phyloP scores from a whole-genome alignment of 1,140 invertebrate genomes.

The Bombus cullumanus region DNA sequence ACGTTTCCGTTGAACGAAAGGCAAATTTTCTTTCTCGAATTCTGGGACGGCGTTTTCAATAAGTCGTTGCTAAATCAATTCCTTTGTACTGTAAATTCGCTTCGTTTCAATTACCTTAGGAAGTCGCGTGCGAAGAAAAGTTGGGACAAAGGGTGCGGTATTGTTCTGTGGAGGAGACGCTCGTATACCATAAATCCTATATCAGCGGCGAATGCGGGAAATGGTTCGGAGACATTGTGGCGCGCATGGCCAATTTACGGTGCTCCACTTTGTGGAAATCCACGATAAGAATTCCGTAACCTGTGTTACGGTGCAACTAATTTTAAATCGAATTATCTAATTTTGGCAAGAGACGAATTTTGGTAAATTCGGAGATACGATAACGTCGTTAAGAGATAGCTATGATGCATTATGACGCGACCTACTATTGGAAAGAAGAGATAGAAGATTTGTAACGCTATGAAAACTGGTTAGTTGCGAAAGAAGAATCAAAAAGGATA shows the following conservation, averaged over 20 bases:
- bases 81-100: background rate
- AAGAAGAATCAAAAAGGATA: too few relatives aligned
- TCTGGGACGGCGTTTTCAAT: background rate
- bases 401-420: background rate
- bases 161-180: constrained; percentile 50
- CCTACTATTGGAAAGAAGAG: too few relatives aligned
- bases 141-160: constrained; percentile 37
- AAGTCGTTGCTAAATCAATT: constrained; percentile 1
- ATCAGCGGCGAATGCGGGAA: constrained; percentile 45
- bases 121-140: background rate
- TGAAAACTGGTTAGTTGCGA: too few relatives aligned
- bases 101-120: background rate
- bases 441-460: too few relatives aligned
- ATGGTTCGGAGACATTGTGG: constrained; percentile 45
- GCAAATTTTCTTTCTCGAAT: background rate
- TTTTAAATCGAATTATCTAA: background rate
- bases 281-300: constrained; percentile 9
- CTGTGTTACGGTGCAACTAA: background rate
- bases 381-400: background rate
- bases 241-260: constrained; percentile 30
- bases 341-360: background rate
- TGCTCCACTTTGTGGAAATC: constrained; percentile 30
- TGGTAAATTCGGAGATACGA: background rate
- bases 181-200: constrained; percentile 56
- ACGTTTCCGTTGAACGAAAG: background rate